Evolutionary conservation across 2,113 vertebrate genomes (phyloP), one percentile per base, ranked within the genome.

Genomic region (Ailurus styani): DNA sequence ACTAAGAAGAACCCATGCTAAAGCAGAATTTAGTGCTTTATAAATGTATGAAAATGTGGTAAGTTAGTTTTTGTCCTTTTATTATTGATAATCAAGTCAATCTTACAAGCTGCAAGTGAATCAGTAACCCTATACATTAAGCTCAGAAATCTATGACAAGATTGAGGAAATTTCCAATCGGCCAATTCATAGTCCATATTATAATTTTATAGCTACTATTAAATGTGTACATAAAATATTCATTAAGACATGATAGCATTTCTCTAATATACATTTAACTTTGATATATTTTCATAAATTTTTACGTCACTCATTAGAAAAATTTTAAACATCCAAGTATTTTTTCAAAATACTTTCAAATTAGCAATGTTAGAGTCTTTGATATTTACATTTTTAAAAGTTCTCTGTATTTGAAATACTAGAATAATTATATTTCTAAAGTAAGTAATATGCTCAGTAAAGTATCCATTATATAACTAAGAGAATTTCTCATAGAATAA

Each of bases 271-370:
- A 57, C 12, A 77, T 47, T 89, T 70, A 96, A 91, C 37, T 42
- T 96, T 13, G 75, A 55, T 62, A 55, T 55, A 52, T 50, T 90
- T 93, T 81, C 37, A 20, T 11, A 82, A 72, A 31, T 57, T 91
- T 96, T 91, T 55, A 73, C 2, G 31, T 62, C 42, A 93, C 37
- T 95, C 85, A 72, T n/a, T 73, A 77, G 77, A 54, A 93, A 93
- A 91, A 87, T 40, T 31, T 73, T 73, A 93, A 96, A 91, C 2
- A 40, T 79, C 34, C 75, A 97, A 93, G 34, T 87, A 83, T 34
- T 96, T 47, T 77, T 47, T 84, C 31, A 81, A 97, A 95, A 40
- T 82, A 82, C 34, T 96, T 91, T 57, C 68, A 93, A 91, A 92
- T 73, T 66, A 75, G 50, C 31, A 91, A 34, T 34, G 37, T 70